These are phyloP conservation scores for Lagopus leucura DNA, from an alignment of 2,113 vertebrate genomes.

Conservation along the genomic window DNA sequence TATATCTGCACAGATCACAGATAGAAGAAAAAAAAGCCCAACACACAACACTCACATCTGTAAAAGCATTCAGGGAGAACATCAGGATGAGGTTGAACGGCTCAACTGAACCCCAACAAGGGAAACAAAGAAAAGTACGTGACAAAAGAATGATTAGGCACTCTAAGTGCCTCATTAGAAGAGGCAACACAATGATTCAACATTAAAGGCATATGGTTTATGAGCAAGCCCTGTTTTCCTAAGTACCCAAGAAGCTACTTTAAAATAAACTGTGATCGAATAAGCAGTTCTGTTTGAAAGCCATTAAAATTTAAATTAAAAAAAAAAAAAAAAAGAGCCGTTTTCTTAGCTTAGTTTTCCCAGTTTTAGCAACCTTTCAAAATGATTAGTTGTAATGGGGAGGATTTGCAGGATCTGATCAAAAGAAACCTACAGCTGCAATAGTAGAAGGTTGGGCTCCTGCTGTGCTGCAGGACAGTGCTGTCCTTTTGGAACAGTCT, in stretches of 20 bases:
- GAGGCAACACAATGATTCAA: neutral
- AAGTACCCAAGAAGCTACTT: neutral
- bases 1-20: neutral
- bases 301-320: neutral
- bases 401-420: neutral
- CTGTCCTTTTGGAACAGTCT: neutral
- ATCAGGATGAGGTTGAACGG: neutral
- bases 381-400: neutral
- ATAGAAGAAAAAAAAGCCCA: neutral
- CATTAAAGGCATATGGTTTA: neutral
- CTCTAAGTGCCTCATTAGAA: neutral
- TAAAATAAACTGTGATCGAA: neutral
- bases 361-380: neutral
- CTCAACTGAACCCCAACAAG: neutral
- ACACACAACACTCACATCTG: neutral
- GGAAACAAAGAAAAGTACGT: neutral
- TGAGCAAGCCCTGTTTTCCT: neutral
- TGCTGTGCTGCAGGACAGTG: constrained; percentile 8
- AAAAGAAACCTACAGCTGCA: neutral
- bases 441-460: neutral
- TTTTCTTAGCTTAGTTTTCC: neutral
- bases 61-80: neutral
- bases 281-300: neutral
- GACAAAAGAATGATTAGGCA: neutral
- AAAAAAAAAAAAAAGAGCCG: neutral